A percentile compares a stretch with the other conserved stretches of the same genome.
These are phyloP conservation scores for Saturnia japonica DNA, from an alignment of 2,888 invertebrate genomes.

Conservation along the genomic window DNA sequence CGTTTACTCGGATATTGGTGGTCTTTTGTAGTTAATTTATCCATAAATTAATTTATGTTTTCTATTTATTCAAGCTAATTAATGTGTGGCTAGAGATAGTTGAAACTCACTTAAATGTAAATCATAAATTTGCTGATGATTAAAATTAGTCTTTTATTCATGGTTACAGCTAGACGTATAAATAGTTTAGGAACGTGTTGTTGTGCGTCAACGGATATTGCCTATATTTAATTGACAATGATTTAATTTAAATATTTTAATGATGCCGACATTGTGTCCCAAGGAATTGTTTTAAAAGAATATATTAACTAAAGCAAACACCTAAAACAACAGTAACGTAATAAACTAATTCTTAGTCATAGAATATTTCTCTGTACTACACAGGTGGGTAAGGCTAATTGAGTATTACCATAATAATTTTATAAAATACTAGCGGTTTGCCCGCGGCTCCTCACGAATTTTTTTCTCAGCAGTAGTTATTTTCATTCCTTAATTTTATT, in stretches of 20 bases:
- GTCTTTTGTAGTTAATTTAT: background rate
- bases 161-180: conserved; percentile 18
- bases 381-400: too few species aligned
- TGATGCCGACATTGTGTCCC: conserved; percentile 18
- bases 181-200: conserved; percentile 25
- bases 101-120: background rate
- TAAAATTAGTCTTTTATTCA: conserved; percentile 20
- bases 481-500: too few species aligned
- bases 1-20: background rate
- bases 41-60: background rate
- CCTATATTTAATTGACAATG: conserved; percentile 32
- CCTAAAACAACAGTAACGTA: conserved; percentile 2
- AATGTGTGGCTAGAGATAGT: background rate
- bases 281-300: conserved; percentile 18
- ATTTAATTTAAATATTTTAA: conserved; percentile 38
- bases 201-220: conserved; percentile 40
- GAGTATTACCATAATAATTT: background rate
- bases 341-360: background rate
- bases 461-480: too few species aligned
- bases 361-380: background rate
- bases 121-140: background rate
- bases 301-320: conserved; percentile 4
- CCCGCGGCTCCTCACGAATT: too few species aligned
- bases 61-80: background rate
- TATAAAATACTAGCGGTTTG: too few species aligned